phyloP scores from a whole-genome alignment of 2,888 invertebrate genomes.

The Bombyx huttoni region DNA sequence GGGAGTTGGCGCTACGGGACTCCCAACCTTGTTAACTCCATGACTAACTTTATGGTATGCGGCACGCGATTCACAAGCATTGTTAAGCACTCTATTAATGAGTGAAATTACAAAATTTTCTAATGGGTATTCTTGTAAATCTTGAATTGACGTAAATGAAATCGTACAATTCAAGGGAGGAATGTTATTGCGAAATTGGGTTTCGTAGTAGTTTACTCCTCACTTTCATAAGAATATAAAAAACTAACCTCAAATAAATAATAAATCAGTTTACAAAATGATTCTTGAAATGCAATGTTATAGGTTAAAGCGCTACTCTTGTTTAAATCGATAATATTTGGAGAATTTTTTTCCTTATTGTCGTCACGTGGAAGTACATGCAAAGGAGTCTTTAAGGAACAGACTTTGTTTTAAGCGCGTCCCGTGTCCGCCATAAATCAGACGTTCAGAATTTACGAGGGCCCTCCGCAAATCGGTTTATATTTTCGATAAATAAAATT shows the following conservation, averaged over 20 bases:
- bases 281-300: too few relatives aligned
- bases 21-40: constrained; percentile 31
- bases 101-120: neutral
- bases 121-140: neutral
- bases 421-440: constrained; percentile 68
- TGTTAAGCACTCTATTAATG: neutral
- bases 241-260: too few relatives aligned
- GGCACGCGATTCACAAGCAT: constrained; percentile 21
- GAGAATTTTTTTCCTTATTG: constrained; percentile 12
- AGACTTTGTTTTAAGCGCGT: constrained; percentile 60
- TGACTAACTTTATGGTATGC: constrained; percentile 18
- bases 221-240: too few relatives aligned
- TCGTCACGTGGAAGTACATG: constrained; percentile 26
- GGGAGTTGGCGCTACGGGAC: constrained; percentile 30
- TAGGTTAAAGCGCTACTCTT: too few relatives aligned
- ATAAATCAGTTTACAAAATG: too few relatives aligned
- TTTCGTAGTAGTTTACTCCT: too few relatives aligned
- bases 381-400: constrained; percentile 52
- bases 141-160: too few relatives aligned
- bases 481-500: constrained; percentile 74
- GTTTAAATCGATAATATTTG: neutral
- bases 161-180: too few relatives aligned
- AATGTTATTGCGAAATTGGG: too few relatives aligned
- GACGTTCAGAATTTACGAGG: constrained; percentile 65
- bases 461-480: constrained; percentile 71